Evolutionary conservation across 2,888 invertebrate species (phyloP).

Genomic region (Colletes collaris): DNA sequence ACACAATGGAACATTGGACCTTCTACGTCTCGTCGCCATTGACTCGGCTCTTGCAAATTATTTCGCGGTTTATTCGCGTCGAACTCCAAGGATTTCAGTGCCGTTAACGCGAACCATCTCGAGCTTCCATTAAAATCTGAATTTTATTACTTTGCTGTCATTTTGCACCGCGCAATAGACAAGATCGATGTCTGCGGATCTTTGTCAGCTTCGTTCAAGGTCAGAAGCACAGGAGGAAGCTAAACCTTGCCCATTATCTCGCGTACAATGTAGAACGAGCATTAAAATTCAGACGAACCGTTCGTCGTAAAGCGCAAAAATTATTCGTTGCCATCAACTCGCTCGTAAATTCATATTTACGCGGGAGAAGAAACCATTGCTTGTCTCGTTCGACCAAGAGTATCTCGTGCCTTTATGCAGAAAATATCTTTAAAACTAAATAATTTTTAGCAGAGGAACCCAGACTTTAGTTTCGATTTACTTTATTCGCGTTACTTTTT

Average conservation of each 20-base stretch:
- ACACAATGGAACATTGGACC: too few relatives aligned
- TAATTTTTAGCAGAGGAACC: too few relatives aligned
- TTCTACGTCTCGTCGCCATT: too few relatives aligned
- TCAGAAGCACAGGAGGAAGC: not conserved
- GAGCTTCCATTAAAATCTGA: slow-evolving; percentile 6
- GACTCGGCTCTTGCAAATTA: not conserved
- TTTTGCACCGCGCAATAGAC: not conserved
- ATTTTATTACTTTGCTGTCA: slow-evolving; percentile 10
- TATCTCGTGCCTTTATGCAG: too few relatives aligned
- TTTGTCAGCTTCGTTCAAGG: slow-evolving; percentile 3
- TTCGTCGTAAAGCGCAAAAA: not conserved
- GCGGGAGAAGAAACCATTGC: not conserved
- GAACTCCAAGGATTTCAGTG: not conserved
- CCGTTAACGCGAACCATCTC: slow-evolving; percentile 6
- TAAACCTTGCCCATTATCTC: not conserved
- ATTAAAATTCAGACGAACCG: slow-evolving; percentile 2
- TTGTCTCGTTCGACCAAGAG: too few relatives aligned
- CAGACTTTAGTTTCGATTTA: not conserved
- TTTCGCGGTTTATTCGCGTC: not conserved
- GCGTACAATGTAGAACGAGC: too few relatives aligned
- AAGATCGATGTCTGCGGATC: not conserved
- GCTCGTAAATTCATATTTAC: not conserved
- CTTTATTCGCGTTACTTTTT: slow-evolving; percentile 69
- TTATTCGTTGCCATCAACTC: not conserved
- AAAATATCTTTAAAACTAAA: too few relatives aligned